Evolutionary conservation across 2,797 vertebrate genomes (phyloP), one percentile per base, ranked within the genome.

Genomic region (Anguilla pacifica): DNA sequence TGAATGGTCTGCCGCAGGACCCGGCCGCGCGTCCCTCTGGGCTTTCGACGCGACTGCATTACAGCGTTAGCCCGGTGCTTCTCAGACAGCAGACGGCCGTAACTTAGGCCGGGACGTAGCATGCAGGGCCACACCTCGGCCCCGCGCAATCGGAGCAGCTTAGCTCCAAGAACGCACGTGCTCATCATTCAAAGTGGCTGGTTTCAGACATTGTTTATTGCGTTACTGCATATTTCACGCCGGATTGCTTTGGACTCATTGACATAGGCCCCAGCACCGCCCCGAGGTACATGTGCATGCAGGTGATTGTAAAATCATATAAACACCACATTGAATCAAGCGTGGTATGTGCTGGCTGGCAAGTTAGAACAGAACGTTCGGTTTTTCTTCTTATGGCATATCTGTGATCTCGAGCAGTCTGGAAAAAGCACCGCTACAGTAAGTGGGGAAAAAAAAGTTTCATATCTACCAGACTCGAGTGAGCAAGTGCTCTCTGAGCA

Each of bases 31-130:
- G 86, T 88, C 89, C 91, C 89, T 86, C 88, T 77, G 89, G 88
- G 91, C n/a, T 88, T 86, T 86, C 70, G 59, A 83, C 31, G 84
- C 79, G 67, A 87, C 70, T 55, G 91, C 53, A 77, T 87, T 43
- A 87, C 57, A 86, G 88, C 90, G 88, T 91, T 90, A 91, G 90
- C 88, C 90, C 55, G 39, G 89, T 89, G 88, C 90, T 91, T 89
- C 90, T 91, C 86, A 90, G 89, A 89, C 85, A 53, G 86, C 88
- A 88, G 87, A 87, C 87, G 85, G 87, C 90, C 90, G 88, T 91
- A 90, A 89, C 89, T 92, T 87, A 35, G 49, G 25, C 59, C 35
- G 46, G 83, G 82, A 10, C 17, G 19, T 17, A 9, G n/a, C 28
- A n/a, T 49, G 67, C 61, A 39, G 61, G 35, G 39, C 61, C 49